Evolutionary conservation across 2,797 vertebrate species (phyloP), one percentile per base, ranked within the genome.

Genomic region (Sebastes taczanowskii): DNA sequence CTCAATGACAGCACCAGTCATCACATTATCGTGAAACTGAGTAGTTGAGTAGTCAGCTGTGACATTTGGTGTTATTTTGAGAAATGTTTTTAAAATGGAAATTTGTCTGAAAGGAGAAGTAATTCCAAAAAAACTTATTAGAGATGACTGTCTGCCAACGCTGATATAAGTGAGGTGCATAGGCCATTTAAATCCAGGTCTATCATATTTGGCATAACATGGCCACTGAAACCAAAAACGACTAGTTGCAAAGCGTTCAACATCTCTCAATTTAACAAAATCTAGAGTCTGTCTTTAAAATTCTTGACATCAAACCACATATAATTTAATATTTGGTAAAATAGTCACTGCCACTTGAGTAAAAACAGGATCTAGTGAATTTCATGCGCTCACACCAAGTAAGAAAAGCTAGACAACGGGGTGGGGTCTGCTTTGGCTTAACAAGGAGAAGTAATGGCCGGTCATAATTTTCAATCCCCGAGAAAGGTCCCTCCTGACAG

Each of bases 391-490:
- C 35, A 68, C n/a, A 66, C 25, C 3, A n/a, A 25, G n/a, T 20
- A 22, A 18, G 16, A 27, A 53, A 49, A 56, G 30, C 23, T 55
- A 30, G 25, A 77, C 8, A 29, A 77, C 7, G 2, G n/a, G 30
- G 18, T 18, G 30, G 67, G 73, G 66, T 61, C 52, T 79, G 67
- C 63, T 38, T 46, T 27, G 30, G 72, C 16, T 78, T 70, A 78
- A 73, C 22, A 63, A 49, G 49, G 52, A 49, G 25, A 86, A 83
- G 66, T 76, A 69, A 90, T 52, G 18, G 18, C 38, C 11, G n/a
- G 65, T 85, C 49, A 73, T 77, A 68, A 70, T 77, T 78, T 66
- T 80, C 70, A 52, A 68, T 64, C 76, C 46, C 72, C 46, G 74
- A 49, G 32, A 69, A 58, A 74, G 63, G 25, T 77, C 67, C 59